A percentile compares a stretch with the other conserved stretches of the same genome.
These are phyloP conservation scores for Mobula birostris DNA, from an alignment of 2,113 vertebrate species.

Conservation along the genomic window DNA sequence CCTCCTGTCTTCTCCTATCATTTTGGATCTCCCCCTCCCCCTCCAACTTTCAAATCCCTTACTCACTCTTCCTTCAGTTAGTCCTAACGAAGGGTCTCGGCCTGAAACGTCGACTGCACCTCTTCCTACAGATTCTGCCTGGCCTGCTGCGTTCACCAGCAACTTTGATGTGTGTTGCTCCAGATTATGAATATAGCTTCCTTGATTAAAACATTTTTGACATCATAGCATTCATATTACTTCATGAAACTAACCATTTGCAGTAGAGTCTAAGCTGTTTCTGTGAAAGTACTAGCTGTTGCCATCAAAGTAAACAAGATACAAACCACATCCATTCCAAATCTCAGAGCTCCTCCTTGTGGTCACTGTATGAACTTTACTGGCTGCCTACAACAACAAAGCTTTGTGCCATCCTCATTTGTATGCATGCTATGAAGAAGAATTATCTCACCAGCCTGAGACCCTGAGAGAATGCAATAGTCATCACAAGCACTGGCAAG, in stretches of 20 bases:
- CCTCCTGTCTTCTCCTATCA: no score
- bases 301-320: background rate
- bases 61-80: no score
- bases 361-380: background rate
- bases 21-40: no score
- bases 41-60: no score
- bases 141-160: no score
- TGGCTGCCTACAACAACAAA: background rate
- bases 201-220: background rate
- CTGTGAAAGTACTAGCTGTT: background rate
- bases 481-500: background rate
- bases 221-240: background rate
- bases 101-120: no score
- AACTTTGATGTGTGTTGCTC: no score
- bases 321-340: background rate
- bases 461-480: background rate
- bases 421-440: background rate
- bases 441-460: constrained; percentile 7
- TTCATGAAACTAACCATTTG: background rate
- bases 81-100: no score
- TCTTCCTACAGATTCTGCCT: no score
- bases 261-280: background rate
- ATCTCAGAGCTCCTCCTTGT: constrained; percentile 4
- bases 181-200: background rate
- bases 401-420: background rate